These are phyloP conservation scores for Zhengitettix transpicula DNA, from an alignment of 2,888 invertebrate species.

Conservation along the genomic window DNA sequence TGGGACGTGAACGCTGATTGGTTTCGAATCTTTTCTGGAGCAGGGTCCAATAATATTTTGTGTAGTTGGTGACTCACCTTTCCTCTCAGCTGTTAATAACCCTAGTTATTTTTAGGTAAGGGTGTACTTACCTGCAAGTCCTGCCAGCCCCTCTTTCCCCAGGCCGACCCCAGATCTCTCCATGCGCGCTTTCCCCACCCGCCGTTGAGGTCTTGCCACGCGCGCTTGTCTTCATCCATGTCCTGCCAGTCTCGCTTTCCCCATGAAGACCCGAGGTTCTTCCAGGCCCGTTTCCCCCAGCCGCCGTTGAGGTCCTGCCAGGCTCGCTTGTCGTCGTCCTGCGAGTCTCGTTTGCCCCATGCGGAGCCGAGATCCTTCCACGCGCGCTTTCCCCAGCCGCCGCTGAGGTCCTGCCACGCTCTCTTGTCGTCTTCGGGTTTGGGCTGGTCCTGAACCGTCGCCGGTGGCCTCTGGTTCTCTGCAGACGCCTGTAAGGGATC, in stretches of 20 bases:
- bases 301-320: slow-evolving; percentile 53
- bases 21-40: too few species aligned
- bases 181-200: slow-evolving; percentile 39
- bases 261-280: slow-evolving; percentile 24
- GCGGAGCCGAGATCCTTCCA: slow-evolving; percentile 15
- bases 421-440: slow-evolving; percentile 39
- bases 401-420: slow-evolving; percentile 30
- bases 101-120: neutral
- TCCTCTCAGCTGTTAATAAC: too few species aligned
- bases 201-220: slow-evolving; percentile 5
- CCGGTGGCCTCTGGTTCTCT: neutral
- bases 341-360: slow-evolving; percentile 16
- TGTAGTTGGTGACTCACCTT: too few species aligned
- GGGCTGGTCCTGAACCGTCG: neutral
- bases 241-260: slow-evolving; percentile 20
- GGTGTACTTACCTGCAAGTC: slow-evolving; percentile 22
- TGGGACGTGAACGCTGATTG: too few species aligned
- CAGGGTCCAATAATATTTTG: too few species aligned
- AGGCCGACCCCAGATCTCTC: slow-evolving; percentile 34
- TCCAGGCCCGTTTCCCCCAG: slow-evolving; percentile 51
- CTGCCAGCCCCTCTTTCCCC: slow-evolving; percentile 22
- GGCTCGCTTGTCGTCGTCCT: slow-evolving; percentile 33
- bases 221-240: neutral
- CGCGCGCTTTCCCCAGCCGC: slow-evolving; percentile 38
- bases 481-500: slow-evolving; percentile 14